Base-by-base conservation (phyloP, 2,113 vertebrate genomes). In the Beaufortia kweichowensis region DNA sequence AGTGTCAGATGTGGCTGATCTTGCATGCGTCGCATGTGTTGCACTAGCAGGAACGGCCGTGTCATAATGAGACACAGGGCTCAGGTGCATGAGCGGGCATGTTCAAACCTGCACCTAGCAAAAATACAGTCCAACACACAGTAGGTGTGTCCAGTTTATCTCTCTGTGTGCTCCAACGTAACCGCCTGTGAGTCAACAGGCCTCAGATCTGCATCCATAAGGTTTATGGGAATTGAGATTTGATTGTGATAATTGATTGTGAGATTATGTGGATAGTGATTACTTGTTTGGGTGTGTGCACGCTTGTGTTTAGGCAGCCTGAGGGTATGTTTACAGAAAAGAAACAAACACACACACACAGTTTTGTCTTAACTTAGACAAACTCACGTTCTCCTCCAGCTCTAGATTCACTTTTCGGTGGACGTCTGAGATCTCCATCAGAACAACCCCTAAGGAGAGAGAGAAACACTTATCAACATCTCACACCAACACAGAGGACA, bases 301-400 rank as follows among this genome's bases (percentile, higher is more conserved):
- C 35, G n/a, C 19, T 6, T 31, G 21, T 39, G 53, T 71, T 26
- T 4, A 4, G 31, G 10, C 23, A 57, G 31, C 29, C 31, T 3
- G 24, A 24, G 23, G 10, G 9, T 67, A 8, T 23, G 6, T 33
- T 23, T 24, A 35, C 29, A 33, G 5, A 23, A 46, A 2, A 6
- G 12, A 50, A 57, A 39, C 57, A 63, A 14, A 68, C 24, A 69
- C 3, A 19, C 35, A 28, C 19, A n/a, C 48, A 53, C 48, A 0
- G 15, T 8, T 21, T 6, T 10, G 8, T 8, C 3, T n/a, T 17
- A n/a, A 53, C 48, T 21, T 4, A 29, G 63, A 79, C 56, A 79
- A 72, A 94, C 96, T 87, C 90, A 99, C 97, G 55, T 94, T 96
- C 85, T 99, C 96, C 65, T 98, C 96, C 66, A 96, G 87, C 74